Evolutionary conservation across 2,888 invertebrate species (phyloP), one percentile per base, ranked within the genome.

Genomic region (Platynereis dumerilii): DNA sequence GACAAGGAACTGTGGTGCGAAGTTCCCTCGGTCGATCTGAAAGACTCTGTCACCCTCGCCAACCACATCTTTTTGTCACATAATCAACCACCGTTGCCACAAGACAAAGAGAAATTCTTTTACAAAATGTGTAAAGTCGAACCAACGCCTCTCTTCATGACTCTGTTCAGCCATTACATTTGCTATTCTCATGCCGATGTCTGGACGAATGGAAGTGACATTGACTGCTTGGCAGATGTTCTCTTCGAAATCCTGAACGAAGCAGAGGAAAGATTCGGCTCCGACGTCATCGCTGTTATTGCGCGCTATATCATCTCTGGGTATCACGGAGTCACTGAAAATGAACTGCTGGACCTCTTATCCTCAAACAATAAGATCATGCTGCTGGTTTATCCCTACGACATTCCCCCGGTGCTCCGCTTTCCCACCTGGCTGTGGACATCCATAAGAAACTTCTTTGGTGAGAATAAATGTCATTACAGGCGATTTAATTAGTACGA

Each of bases 281-380:
- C 22, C 22, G 55, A 27, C 22, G 7, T 60, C 45, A 29, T 65
- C n/a, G 26, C 60, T 17, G 34, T 15, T 12, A 57, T 66, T 5
- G 10, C 24, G 3, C 52, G 67, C 20, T 69, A 69, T 44, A 24
- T 69, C 0, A 44, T 48, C n/a, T 20, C 63, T 1, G 44, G 63
- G 2, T 24, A 55, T n/a, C 28, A 29, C 34, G 74, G 74, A 12
- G 56, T 74, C n/a, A 60, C 72, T 20, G 74, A 74, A 60, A 26
- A 68, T 53, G 74, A 74, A 39, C 45, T 74, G 56, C 58, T 72
- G 15, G 74, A 74, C 54, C 20, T 74, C 17, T 58, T 74, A 58
- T 73, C 72, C 2, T 70, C 67, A 54, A 71, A 73, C 67, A 69
- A 73, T 58, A 66, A 72, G 10, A 62, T 70, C 26, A 52, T 74